phyloP scores from a whole-genome alignment of 2,888 invertebrate species.

The Mesorhabditis belari region DNA sequence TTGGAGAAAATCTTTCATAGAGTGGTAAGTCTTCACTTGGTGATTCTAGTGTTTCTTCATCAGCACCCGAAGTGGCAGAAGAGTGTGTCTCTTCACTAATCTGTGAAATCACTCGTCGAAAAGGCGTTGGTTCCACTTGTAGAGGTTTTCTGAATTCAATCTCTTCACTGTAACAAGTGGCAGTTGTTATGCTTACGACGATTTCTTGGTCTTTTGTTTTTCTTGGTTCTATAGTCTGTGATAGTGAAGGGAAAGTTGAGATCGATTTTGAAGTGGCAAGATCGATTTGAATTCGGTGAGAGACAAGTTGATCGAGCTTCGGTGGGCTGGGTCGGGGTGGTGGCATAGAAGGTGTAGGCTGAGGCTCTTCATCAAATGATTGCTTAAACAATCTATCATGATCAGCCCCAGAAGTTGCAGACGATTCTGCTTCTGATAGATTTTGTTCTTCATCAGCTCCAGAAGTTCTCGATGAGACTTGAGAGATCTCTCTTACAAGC shows the following conservation, averaged over 20 bases:
- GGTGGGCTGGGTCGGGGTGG: neutral
- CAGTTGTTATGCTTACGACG: too few species aligned
- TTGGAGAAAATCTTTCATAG: too few species aligned
- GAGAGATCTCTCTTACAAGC: neutral
- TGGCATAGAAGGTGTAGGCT: neutral
- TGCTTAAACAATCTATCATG: neutral
- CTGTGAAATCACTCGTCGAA: neutral
- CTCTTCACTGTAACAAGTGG: too few species aligned
- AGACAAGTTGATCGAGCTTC: too few species aligned
- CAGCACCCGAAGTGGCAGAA: neutral
- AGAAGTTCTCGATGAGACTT: conserved; percentile 2
- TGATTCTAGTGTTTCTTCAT: neutral
- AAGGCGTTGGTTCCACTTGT: too few species aligned
- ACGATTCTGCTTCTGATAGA: neutral
- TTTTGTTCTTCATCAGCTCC: conserved; percentile 8
- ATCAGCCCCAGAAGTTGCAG: neutral
- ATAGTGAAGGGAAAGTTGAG: too few species aligned
- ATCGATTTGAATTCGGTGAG: too few species aligned
- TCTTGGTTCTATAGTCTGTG: too few species aligned
- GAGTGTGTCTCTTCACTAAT: neutral
- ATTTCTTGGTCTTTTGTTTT: too few species aligned
- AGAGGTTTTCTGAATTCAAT: too few species aligned
- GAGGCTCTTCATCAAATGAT: neutral
- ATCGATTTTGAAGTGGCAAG: too few species aligned
- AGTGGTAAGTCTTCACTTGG: too few species aligned